phyloP scores from a whole-genome alignment of 2,113 vertebrate species.

The Lanius ludovicianus region DNA sequence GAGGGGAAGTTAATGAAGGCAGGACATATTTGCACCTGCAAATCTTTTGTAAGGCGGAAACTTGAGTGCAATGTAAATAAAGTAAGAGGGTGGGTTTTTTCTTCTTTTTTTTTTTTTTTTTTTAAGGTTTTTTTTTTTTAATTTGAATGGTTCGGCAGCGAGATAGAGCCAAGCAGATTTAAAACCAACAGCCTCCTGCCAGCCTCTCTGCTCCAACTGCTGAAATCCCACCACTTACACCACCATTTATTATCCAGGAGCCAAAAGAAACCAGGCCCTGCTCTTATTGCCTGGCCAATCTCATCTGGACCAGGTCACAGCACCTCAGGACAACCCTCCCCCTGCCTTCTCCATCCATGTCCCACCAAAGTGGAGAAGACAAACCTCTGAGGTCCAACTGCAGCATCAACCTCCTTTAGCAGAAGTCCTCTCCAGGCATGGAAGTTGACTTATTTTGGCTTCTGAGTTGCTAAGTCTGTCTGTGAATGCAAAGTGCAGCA shows the following conservation, averaged over 20 bases:
- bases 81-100: constrained; percentile 67
- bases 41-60: constrained; percentile 81
- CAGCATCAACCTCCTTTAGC: background rate
- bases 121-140: background rate
- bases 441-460: background rate
- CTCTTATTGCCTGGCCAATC: background rate
- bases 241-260: background rate
- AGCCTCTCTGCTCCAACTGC: background rate
- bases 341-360: background rate
- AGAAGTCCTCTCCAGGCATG: background rate
- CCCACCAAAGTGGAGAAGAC: background rate
- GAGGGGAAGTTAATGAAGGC: constrained; percentile 84
- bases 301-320: background rate
- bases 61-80: constrained; percentile 81
- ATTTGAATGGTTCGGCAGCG: background rate
- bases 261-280: background rate
- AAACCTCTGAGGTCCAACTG: background rate
- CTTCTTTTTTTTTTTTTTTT: background rate
- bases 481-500: background rate
- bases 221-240: background rate
- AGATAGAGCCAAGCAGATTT: constrained; percentile 45
- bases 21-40: constrained; percentile 86
- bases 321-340: background rate
- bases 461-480: background rate
- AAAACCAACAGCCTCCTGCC: constrained; percentile 26